Base-by-base conservation (phyloP, 2,888 invertebrate genomes). In the Trichacis sp. region DNA sequence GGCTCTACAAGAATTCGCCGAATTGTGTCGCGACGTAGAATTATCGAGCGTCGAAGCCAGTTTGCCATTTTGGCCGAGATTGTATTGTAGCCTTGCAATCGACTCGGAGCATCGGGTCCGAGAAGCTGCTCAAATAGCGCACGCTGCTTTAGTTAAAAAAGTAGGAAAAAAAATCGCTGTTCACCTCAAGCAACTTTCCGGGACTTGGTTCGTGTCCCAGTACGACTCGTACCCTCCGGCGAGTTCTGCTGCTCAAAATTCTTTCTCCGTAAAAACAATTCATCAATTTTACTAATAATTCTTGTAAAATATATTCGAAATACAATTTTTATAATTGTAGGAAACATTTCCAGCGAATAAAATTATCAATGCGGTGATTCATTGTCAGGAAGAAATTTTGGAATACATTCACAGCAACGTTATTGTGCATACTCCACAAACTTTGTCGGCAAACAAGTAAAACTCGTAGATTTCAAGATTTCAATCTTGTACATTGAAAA, bases 191-290 rank as follows among this genome's bases (percentile, higher is more conserved):
- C 89, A 89, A 78, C 80, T 97, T 63, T 89, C 91, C 79, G 94
- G 95, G 1, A 88, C 91, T 2, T 97, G 97, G 97, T 89, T 96
- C 76, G 88, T 91, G 43, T 92, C 94, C 51, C 93, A 92, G 79
- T 91, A 92, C 86, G 97, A 97, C 83, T 91, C 91, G 9, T 93
- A 95, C 85, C 91, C 93, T 36, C 95, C 95, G 8, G 95, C 94
- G 14, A 91, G 94, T 4, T 88, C 89, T 70, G 89, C 90, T 60
- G 94, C 95, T 1, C 85, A 83, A 30, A 85, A 86, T 69, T 89
- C 92, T 2, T 93, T 95, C 71, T 86, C 87, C 72, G 89, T 88
- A 78, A 77, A 69, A 2, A 33, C 33, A 2, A 2, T 33, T n/a
- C n/a, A 11, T n/a, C n/a, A 50, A 6, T 33, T 51, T 45, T 15